Percentiles rank a stretch among this genome's conserved stretches.
phyloP scores from a whole-genome alignment of 2,888 invertebrate genomes.

The Parnassius glacialis region DNA sequence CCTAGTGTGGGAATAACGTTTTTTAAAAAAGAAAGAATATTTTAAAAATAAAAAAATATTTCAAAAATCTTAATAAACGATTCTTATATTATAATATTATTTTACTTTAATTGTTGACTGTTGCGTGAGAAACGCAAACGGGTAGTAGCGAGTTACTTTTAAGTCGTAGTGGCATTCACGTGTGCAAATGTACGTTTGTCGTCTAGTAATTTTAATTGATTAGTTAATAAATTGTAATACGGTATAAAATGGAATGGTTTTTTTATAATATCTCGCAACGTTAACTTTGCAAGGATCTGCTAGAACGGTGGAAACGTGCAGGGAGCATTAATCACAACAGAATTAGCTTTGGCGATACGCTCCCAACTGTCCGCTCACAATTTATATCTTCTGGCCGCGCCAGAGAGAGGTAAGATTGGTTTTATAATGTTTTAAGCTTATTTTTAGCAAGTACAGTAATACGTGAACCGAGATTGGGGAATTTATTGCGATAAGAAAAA shows the following conservation, averaged over 20 bases:
- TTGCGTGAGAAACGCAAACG: slow-evolving; percentile 79
- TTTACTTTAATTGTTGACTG: slow-evolving; percentile 60
- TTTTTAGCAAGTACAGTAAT: slow-evolving; percentile 40
- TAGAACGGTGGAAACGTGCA: slow-evolving; percentile 70
- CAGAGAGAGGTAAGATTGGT: slow-evolving; percentile 34
- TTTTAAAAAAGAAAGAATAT: too few species aligned
- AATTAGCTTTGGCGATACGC: slow-evolving; percentile 80
- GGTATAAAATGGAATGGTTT: slow-evolving; percentile 36
- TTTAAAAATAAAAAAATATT: too few species aligned
- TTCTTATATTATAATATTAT: slow-evolving; percentile 43
- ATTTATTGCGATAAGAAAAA: slow-evolving; percentile 15
- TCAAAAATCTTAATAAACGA: slow-evolving; percentile 42
- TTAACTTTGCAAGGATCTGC: slow-evolving; percentile 46
- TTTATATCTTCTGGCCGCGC: slow-evolving; percentile 57
- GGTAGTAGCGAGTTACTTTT: slow-evolving; percentile 67
- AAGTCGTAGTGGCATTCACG: slow-evolving; percentile 44
- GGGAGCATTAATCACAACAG: slow-evolving; percentile 78
- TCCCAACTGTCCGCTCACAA: slow-evolving; percentile 70
- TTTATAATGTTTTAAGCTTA: slow-evolving; percentile 32
- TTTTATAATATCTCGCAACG: slow-evolving; percentile 25
- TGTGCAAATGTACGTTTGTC: slow-evolving; percentile 31
- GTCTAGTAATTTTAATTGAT: slow-evolving; percentile 7
- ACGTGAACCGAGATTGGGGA: slow-evolving; percentile 20
- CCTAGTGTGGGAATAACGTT: too few species aligned
- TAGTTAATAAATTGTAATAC: slow-evolving; percentile 36